These are phyloP conservation scores for Melanostigma gelatinosum DNA, from an alignment of 2,113 vertebrate genomes.

Conservation along the genomic window DNA sequence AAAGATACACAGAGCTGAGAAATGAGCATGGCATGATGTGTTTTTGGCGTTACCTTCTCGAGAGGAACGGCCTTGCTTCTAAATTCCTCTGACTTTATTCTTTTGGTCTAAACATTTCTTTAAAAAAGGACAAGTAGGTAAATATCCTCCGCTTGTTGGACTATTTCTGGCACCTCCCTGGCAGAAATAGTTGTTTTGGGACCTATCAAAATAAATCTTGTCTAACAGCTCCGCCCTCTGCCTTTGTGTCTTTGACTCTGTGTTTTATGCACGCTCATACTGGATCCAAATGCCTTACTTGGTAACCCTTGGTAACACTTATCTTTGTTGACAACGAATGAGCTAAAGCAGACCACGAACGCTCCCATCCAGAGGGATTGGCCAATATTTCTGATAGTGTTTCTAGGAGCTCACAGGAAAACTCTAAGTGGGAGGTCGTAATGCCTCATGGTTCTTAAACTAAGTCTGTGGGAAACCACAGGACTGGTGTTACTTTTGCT, in stretches of 20 bases:
- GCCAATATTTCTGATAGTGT: conserved; percentile 18
- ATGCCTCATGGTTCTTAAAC: neutral
- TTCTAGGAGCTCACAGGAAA: conserved; percentile 6
- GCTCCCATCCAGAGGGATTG: conserved; percentile 10
- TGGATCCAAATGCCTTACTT: conserved; percentile 36
- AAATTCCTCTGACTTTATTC: conserved; percentile 4
- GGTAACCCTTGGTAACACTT: conserved; percentile 54
- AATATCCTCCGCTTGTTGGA: neutral
- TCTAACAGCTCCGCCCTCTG: conserved; percentile 15
- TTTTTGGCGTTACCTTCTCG: neutral
- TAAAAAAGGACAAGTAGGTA: conserved; percentile 34
- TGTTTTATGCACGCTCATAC: conserved; percentile 15
- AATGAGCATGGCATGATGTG: neutral
- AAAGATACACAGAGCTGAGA: neutral
- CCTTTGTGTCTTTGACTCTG: conserved; percentile 32
- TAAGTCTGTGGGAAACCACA: neutral
- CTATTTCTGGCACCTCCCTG: neutral
- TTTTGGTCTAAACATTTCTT: conserved; percentile 27
- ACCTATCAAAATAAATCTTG: conserved; percentile 42
- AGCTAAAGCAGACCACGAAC: conserved; percentile 29
- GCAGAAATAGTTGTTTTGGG: conserved; percentile 8
- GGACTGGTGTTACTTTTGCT: neutral
- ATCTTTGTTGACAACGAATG: conserved; percentile 59
- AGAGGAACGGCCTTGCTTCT: neutral
- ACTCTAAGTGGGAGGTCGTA: neutral